These are phyloP conservation scores for Fulica atra DNA, from an alignment of 2,113 vertebrate genomes.

Conservation along the genomic window DNA sequence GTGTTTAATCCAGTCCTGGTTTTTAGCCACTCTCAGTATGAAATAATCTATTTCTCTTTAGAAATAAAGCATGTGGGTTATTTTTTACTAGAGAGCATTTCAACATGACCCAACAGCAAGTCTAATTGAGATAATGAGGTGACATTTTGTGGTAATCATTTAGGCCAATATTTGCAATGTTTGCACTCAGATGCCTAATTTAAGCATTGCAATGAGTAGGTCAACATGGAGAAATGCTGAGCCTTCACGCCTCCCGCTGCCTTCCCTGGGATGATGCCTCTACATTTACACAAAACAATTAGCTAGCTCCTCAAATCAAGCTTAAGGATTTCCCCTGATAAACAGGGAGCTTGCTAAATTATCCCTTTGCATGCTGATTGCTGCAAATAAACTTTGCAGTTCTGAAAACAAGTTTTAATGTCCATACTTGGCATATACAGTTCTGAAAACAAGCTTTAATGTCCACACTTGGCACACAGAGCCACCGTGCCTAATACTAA, in stretches of 20 bases:
- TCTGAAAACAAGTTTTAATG: neutral
- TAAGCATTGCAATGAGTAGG: neutral
- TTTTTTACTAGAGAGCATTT: neutral
- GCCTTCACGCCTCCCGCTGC: neutral
- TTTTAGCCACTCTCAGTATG: neutral
- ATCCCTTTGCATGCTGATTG: neutral
- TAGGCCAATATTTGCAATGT: slow-evolving; percentile 53
- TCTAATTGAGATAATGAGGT: slow-evolving; percentile 17
- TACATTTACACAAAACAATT: slow-evolving; percentile 21
- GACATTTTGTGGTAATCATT: slow-evolving; percentile 12
- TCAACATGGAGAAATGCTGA: slow-evolving; percentile 24
- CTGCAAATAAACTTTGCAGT: slow-evolving; percentile 12
- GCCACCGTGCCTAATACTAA: neutral
- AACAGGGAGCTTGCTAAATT: neutral
- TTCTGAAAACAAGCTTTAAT: neutral
- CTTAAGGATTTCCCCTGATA: neutral
- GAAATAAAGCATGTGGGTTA: neutral
- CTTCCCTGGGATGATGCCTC: neutral
- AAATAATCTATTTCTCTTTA: slow-evolving; percentile 8
- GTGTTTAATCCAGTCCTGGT: neutral
- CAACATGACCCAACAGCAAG: neutral
- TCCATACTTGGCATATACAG: neutral
- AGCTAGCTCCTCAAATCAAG: slow-evolving; percentile 15
- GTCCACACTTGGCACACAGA: neutral
- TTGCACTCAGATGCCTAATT: slow-evolving; percentile 26